Conservation (phyloP, 2,113 vertebrate genomes). For the Triplophysa siluroides region DNA sequence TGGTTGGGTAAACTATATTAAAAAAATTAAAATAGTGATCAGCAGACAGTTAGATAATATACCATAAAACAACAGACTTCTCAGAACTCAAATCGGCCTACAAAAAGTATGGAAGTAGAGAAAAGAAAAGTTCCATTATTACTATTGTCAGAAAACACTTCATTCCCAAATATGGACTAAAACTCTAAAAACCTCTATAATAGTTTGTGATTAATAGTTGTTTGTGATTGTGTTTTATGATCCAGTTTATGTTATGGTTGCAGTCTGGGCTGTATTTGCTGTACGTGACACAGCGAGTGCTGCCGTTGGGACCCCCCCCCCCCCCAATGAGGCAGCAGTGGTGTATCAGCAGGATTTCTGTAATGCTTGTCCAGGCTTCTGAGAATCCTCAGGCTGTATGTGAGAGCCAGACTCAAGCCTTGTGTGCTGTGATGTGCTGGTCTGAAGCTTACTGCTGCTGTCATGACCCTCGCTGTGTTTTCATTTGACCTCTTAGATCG, state of each 20-base stretch:
- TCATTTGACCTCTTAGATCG: constrained; percentile 48
- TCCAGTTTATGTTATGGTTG: constrained; percentile 70
- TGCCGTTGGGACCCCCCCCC: constrained; percentile 61
- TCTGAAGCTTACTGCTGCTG: constrained; percentile 53
- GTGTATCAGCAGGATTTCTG: constrained; percentile 25
- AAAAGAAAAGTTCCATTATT: no score
- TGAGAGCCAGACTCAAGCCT: constrained; percentile 32
- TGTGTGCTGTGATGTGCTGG: constrained; percentile 34
- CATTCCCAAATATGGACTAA: no score
- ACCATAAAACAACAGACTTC: no score
- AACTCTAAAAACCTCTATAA: no score
- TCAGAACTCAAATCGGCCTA: no score
- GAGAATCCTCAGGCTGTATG: constrained; percentile 37
- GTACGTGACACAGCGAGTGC: constrained; percentile 71
- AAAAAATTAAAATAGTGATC: no score
- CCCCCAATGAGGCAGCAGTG: constrained; percentile 40
- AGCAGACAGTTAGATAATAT: no score
- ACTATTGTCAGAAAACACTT: no score
- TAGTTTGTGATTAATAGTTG: background rate
- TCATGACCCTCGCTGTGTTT: constrained; percentile 50
- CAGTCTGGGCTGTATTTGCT: constrained; percentile 80
- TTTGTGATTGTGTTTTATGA: constrained; percentile 57
- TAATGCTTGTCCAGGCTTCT: constrained; percentile 27
- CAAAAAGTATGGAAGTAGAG: no score
- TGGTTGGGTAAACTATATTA: no score